Percentiles rank a stretch among this genome's conserved stretches.
These are phyloP conservation scores for Liopterus haemorrhoidalis DNA, from an alignment of 2,888 invertebrate species.

Conservation along the genomic window DNA sequence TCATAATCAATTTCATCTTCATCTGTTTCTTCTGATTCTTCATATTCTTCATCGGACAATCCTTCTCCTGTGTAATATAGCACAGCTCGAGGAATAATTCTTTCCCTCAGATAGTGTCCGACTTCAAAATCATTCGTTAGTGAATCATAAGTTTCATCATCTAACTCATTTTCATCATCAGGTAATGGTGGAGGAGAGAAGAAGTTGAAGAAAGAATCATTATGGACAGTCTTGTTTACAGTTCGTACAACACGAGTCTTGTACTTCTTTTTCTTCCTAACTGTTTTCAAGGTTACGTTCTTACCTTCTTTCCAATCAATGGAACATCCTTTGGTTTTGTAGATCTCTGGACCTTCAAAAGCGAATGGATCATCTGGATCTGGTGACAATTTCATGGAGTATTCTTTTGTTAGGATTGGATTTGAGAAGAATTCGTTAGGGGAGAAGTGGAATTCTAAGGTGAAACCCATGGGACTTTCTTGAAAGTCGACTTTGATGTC, in stretches of 20 bases:
- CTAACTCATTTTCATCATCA: conserved; percentile 68
- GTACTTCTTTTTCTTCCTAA: conserved; percentile 98
- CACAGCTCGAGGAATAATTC: conserved; percentile 94
- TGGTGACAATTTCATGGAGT: conserved; percentile 81
- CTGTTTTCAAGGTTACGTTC: conserved; percentile 92
- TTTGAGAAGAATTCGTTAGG: conserved; percentile 88
- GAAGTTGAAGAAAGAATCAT: conserved; percentile 99
- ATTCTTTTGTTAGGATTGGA: conserved; percentile 81
- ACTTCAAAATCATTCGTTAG: conserved; percentile 95
- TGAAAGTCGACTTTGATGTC: conserved; percentile 71
- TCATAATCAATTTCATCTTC: conserved; percentile 14
- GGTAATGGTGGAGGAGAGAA: conserved; percentile 87
- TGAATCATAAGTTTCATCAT: conserved; percentile 81
- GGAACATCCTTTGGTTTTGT: conserved; percentile 82
- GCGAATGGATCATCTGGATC: conserved; percentile 80
- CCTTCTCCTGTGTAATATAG: conserved; percentile 92
- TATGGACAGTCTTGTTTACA: conserved; percentile 88
- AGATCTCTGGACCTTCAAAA: conserved; percentile 93
- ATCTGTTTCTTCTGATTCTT: conserved; percentile 14
- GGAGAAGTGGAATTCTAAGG: conserved; percentile 84
- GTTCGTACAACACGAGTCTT: conserved; percentile 91
- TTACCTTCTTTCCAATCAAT: conserved; percentile 96
- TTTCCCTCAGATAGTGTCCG: conserved; percentile 68
- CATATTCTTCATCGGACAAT: conserved; percentile 15
- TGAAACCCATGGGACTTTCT: conserved; percentile 68